A percentile compares a stretch with the other conserved stretches of the same genome.
Evolutionary conservation across 2,888 invertebrate species (phyloP).

Genomic region (Aromia moschata): DNA sequence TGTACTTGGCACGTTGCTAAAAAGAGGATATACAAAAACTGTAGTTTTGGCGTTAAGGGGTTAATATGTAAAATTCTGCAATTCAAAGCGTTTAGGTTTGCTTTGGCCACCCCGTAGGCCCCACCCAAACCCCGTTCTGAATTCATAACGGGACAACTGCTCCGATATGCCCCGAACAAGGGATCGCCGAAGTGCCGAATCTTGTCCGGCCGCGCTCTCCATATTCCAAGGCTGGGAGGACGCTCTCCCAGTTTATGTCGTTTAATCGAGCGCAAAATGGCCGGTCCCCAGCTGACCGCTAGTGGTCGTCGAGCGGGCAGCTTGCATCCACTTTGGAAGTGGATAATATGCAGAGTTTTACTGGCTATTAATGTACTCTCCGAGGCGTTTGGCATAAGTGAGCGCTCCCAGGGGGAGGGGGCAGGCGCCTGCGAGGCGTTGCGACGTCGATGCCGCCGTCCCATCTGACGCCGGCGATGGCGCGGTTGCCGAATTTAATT

Average conservation of each 20-base stretch:
- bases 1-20: no score
- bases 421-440: no score
- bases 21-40: no score
- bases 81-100: conserved; percentile 26
- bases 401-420: not conserved
- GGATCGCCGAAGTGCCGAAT: conserved; percentile 49
- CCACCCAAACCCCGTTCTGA: conserved; percentile 40
- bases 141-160: conserved; percentile 46
- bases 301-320: conserved; percentile 46
- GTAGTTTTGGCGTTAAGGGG: no score
- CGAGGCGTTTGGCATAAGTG: conserved; percentile 38
- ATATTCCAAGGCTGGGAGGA: conserved; percentile 53
- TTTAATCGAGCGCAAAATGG: conserved; percentile 60
- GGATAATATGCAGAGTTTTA: conserved; percentile 52
- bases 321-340: conserved; percentile 49
- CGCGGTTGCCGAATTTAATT: not conserved
- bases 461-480: conserved; percentile 4
- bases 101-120: conserved; percentile 27
- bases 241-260: conserved; percentile 56
- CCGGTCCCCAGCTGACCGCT: conserved; percentile 56
- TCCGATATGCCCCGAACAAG: conserved; percentile 44
- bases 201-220: conserved; percentile 48
- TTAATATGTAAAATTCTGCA: no score
- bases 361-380: conserved; percentile 51
- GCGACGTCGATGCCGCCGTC: not conserved